Conservation (phyloP, 2,113 vertebrate genomes). For the Hiodon tergisus region DNA sequence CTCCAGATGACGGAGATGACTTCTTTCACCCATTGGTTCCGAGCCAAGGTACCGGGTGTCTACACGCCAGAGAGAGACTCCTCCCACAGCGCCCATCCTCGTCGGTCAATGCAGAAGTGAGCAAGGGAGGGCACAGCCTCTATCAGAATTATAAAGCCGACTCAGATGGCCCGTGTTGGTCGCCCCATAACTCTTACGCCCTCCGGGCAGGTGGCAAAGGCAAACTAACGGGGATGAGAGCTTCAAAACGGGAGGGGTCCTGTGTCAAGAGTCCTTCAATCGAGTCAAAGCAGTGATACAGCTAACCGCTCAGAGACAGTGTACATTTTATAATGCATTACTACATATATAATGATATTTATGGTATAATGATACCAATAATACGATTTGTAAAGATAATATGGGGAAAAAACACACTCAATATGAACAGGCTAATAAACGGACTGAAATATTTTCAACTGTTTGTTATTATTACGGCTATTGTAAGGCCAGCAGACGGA, state of each 20-base stretch:
- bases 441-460: no score
- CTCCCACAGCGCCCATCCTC: neutral
- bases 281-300: constrained; percentile 10
- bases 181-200: neutral
- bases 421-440: no score
- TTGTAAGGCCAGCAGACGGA: no score
- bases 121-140: constrained; percentile 27
- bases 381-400: no score
- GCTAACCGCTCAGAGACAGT: constrained; percentile 1
- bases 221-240: neutral
- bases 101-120: constrained; percentile 18
- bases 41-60: no score
- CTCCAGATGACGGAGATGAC: neutral
- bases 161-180: constrained; percentile 15
- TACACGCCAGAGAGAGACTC: no score
- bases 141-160: constrained; percentile 9
- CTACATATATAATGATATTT: no score
- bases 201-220: constrained; percentile 10
- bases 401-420: neutral
- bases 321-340: neutral
- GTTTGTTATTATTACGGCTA: no score
- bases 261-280: neutral
- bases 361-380: no score
- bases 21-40: neutral
- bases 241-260: constrained; percentile 18